These are phyloP conservation scores for Planococcus citri DNA, from an alignment of 1,140 invertebrate genomes.

Conservation along the genomic window DNA sequence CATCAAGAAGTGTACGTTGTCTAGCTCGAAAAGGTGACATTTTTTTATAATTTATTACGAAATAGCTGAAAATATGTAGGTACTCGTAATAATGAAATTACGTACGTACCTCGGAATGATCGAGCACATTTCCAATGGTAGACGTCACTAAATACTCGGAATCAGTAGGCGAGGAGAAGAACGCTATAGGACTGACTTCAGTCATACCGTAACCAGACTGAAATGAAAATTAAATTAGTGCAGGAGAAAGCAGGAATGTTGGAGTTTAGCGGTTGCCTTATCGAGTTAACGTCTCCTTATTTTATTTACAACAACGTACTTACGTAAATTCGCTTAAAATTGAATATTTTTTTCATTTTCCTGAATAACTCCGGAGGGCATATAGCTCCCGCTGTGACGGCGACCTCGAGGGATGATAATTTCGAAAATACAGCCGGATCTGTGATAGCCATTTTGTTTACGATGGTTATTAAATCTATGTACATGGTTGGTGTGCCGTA, in stretches of 20 bases:
- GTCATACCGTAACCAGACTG: constrained; percentile 79
- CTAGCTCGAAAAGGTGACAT: no score
- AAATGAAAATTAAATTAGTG: constrained; percentile 30
- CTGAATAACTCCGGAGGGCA: constrained; percentile 57
- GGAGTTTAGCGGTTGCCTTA: background rate
- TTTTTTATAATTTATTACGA: no score
- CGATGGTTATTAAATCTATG: constrained; percentile 50
- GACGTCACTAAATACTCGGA: constrained; percentile 47
- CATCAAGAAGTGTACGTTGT: no score
- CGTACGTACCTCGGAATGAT: constrained; percentile 60
- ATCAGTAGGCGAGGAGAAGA: constrained; percentile 49
- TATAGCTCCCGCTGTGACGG: constrained; percentile 59
- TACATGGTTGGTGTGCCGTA: constrained; percentile 96
- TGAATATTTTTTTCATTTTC: constrained; percentile 40
- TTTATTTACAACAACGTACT: constrained; percentile 23
- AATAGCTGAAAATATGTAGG: no score
- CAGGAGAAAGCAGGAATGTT: background rate
- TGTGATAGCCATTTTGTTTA: constrained; percentile 20
- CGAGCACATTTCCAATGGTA: constrained; percentile 63
- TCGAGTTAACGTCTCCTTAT: constrained; percentile 16
- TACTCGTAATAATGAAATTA: no score
- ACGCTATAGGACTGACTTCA: constrained; percentile 65
- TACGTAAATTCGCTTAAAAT: constrained; percentile 27
- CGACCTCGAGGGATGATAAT: constrained; percentile 35
- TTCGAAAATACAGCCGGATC: background rate